Percentiles rank a stretch among this genome's conserved stretches.
phyloP scores from a whole-genome alignment of 2,888 invertebrate genomes.

The Drosophila lutescens region DNA sequence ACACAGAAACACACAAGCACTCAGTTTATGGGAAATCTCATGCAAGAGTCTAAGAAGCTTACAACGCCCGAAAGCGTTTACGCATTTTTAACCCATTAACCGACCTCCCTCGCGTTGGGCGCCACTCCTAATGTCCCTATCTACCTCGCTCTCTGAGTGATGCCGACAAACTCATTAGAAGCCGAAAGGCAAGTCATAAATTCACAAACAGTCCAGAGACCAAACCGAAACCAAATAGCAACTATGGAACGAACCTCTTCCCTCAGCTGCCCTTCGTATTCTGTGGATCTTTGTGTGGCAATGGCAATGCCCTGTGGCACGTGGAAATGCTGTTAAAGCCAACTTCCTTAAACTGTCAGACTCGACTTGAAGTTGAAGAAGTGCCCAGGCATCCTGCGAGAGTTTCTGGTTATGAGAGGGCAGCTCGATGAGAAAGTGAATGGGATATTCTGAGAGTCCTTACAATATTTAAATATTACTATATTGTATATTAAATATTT shows the following conservation, averaged over 20 bases:
- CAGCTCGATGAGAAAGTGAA: background rate
- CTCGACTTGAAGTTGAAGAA: conserved; percentile 29
- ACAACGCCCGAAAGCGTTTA: conserved; percentile 73
- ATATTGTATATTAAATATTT: too few relatives aligned
- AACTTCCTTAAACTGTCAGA: conserved; percentile 61
- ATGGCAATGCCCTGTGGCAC: conserved; percentile 27
- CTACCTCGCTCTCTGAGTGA: conserved; percentile 51
- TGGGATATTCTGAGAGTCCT: background rate
- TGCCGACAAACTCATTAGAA: conserved; percentile 78
- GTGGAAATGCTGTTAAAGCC: conserved; percentile 60
- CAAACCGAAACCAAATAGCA: conserved; percentile 42
- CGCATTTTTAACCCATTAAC: conserved; percentile 77
- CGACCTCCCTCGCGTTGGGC: conserved; percentile 34
- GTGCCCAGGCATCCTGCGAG: conserved; percentile 28
- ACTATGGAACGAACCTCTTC: background rate
- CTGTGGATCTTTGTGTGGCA: conserved; percentile 19
- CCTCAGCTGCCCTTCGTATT: conserved; percentile 12
- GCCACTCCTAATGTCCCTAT: conserved; percentile 18
- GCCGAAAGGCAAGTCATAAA: conserved; percentile 71
- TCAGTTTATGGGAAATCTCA: conserved; percentile 72
- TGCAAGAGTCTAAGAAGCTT: conserved; percentile 77
- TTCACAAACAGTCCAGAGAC: conserved; percentile 60
- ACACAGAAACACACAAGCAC: conserved; percentile 15
- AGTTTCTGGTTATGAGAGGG: conserved; percentile 13
- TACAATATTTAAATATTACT: background rate